These are phyloP conservation scores for Eledona agricola DNA, from an alignment of 2,888 invertebrate genomes.

Conservation along the genomic window DNA sequence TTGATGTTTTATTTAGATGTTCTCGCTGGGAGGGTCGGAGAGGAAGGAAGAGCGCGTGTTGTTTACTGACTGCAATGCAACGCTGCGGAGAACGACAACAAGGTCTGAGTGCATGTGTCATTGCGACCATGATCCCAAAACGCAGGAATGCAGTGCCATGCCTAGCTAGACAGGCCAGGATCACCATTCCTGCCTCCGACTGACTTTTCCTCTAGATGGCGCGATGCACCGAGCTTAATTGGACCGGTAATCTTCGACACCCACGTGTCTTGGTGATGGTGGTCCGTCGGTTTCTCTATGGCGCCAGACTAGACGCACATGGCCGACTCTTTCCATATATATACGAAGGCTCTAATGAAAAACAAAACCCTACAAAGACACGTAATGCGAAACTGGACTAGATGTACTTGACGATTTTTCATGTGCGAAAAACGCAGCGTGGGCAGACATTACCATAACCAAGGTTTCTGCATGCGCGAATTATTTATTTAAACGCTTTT, in stretches of 20 bases:
- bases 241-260: conserved; percentile 46
- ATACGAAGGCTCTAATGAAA: conserved; percentile 33
- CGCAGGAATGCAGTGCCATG: conserved; percentile 46
- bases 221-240: too few species aligned
- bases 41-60: conserved; percentile 16
- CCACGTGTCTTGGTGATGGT: conserved; percentile 45
- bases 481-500: too few species aligned
- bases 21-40: conserved; percentile 1
- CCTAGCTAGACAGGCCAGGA: conserved; percentile 39
- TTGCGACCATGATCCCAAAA: conserved; percentile 48
- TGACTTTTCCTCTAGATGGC: too few species aligned
- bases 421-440: conserved; percentile 6
- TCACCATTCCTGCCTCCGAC: conserved; percentile 25
- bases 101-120: conserved; percentile 43
- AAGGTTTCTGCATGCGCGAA: too few species aligned
- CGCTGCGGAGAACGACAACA: conserved; percentile 19
- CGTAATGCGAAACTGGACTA: conserved; percentile 18
- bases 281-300: conserved; percentile 33
- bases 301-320: conserved; percentile 44
- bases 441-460: too few species aligned
- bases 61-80: conserved; percentile 20
- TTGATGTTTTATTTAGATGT: conserved; percentile 14
- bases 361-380: conserved; percentile 29
- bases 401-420: conserved; percentile 20
- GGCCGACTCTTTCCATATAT: conserved; percentile 42